Evolutionary conservation across 2,797 vertebrate genomes (phyloP), one percentile per base, ranked within the genome.

Genomic region (Lycodopsis pacificus): DNA sequence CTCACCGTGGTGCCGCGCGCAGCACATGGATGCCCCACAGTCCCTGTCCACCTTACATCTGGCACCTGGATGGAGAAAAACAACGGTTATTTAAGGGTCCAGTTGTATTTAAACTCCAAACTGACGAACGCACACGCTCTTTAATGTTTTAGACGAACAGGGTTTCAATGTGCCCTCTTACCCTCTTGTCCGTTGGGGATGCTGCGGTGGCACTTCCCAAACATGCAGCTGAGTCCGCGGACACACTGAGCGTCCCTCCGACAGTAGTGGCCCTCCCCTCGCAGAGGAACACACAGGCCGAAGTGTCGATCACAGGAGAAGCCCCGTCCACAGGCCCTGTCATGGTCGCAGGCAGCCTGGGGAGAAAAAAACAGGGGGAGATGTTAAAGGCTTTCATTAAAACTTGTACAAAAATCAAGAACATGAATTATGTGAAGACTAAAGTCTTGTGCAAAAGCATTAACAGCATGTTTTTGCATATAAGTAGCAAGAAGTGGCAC

Each of bases 271-370:
- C 96, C 95, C 53, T 87, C 93, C 27, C 93, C 94, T 8, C 95
- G 92, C 0, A 92, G 66, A 7, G 95, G 94, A 44, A 96, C 94
- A 32, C 97, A 97, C 62, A 95, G 86, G 10, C 95, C 95, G 30
- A 97, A 97, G 90, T 97, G 97, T 4, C 96, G 95, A 64, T 97
- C 96, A 0, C 97, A 97, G 61, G 95, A 96, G 25, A 94, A 94
- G 0, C 96, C 96, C 0, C 84, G 93, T 34, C 93, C 88, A 65
- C 96, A 97, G 54, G 85, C 86, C 19, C 91, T 32, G 89, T 94
- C 92, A 0, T 95, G 92, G 63, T 95, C 91, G 53, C 97, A 97
- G 0, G 69, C 22, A 76, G 92, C 14, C 89, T 87, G 83, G n/a
- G 71, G 44, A 62, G 34, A 66, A 53, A 13, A 15, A 17, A 65